These are phyloP conservation scores for Pteropus rufus DNA, from an alignment of 2,797 vertebrate species.

Conservation along the genomic window DNA sequence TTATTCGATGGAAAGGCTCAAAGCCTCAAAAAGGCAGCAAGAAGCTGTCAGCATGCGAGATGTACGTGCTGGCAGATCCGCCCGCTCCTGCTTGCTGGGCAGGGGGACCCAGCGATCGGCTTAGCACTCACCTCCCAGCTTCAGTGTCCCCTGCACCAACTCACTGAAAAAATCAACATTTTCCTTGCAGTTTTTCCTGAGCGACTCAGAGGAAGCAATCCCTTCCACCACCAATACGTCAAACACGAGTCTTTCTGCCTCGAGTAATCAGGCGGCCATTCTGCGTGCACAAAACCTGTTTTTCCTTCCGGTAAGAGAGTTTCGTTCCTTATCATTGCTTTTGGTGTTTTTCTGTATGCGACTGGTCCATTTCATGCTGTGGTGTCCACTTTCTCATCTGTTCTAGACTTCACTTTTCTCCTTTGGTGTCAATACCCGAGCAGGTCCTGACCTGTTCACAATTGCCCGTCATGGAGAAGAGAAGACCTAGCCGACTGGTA, in stretches of 20 bases:
- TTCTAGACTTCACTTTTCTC: not conserved
- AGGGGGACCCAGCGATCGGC: not conserved
- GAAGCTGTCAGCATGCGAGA: not conserved
- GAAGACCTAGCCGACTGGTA: rapidly evolving
- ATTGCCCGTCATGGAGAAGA: not conserved
- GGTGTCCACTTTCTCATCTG: not conserved
- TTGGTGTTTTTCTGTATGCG: not conserved
- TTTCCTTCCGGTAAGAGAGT: constrained; percentile 95
- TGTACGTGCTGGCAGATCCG: not conserved
- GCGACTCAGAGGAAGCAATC: constrained; percentile 81
- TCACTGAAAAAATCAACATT: constrained; percentile 69
- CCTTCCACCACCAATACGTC: constrained; percentile 88
- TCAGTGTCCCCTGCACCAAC: constrained; percentile 39
- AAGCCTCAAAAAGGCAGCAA: not conserved
- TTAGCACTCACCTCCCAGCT: not conserved
- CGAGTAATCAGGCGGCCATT: constrained; percentile 81
- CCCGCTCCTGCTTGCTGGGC: not conserved
- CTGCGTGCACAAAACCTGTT: constrained; percentile 90
- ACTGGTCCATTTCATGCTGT: rapidly evolving
- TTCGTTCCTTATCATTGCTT: not conserved
- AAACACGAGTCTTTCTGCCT: constrained; percentile 86
- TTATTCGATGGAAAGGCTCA: not conserved
- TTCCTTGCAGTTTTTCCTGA: constrained; percentile 92
- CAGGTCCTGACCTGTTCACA: not conserved
- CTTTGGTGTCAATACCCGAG: too few relatives aligned